Percentiles rank a stretch among this genome's conserved stretches.
Evolutionary conservation across 2,888 invertebrate genomes (phyloP).

Genomic region (Machimus atricapillus): DNA sequence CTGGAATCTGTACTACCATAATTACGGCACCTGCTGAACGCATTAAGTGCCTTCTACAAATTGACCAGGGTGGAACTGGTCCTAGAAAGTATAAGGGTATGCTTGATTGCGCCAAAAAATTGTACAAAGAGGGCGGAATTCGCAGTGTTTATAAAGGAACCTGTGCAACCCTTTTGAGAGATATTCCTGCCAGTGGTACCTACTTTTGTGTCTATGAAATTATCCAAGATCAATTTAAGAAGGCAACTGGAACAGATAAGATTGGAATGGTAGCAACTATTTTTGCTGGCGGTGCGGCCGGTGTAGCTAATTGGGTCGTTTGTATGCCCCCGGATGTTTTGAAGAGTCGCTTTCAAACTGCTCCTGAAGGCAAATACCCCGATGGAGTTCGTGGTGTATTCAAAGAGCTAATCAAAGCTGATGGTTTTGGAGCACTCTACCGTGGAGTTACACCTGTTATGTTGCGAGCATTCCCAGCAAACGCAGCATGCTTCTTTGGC

Average conservation of each 20-base stretch:
- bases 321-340: conserved; percentile 99
- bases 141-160: conserved; percentile 93
- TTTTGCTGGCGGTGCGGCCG: conserved; percentile 94
- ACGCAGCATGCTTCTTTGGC: conserved; percentile 98
- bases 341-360: conserved; percentile 95
- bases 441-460: conserved; percentile 95
- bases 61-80: conserved; percentile 69
- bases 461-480: conserved; percentile 97
- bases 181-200: conserved; percentile 97
- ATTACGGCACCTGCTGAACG: conserved; percentile 99
- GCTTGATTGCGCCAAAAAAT: conserved; percentile 86
- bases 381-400: conserved; percentile 92
- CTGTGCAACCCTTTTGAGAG: conserved; percentile 84
- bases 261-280: conserved; percentile 74
- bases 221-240: conserved; percentile 79
- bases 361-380: conserved; percentile 93
- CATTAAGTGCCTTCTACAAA: conserved; percentile 96
- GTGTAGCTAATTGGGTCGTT: conserved; percentile 95
- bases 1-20: conserved; percentile 94
- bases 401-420: conserved; percentile 80
- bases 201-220: conserved; percentile 98
- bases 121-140: conserved; percentile 93
- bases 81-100: conserved; percentile 88
- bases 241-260: conserved; percentile 63
- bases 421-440: conserved; percentile 90